Percentiles rank a stretch among this genome's conserved stretches.
phyloP scores from a whole-genome alignment of 2,113 vertebrate genomes.

The Phaethon lepturus region DNA sequence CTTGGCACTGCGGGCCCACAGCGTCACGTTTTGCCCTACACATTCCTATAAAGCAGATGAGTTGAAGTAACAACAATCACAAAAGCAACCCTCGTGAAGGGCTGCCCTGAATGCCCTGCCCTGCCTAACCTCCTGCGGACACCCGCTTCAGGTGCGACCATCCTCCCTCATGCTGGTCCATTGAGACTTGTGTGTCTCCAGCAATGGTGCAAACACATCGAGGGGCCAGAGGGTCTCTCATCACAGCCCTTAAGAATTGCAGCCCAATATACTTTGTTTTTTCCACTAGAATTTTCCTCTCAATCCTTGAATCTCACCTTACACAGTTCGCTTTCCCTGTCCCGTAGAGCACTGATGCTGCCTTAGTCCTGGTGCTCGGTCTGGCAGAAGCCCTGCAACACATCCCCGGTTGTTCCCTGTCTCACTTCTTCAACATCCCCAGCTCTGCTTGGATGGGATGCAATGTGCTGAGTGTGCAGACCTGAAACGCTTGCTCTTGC shows the following conservation, averaged over 20 bases:
- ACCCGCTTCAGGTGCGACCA: fast-evolving
- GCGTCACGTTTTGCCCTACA: not conserved
- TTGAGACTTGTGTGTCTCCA: fast-evolving
- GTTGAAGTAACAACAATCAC: not conserved
- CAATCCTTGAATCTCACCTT: not conserved
- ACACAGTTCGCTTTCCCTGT: not conserved
- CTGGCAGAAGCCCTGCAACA: not conserved
- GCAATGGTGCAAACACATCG: fast-evolving
- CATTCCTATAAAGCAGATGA: not conserved
- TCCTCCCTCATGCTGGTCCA: fast-evolving
- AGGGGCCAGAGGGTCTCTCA: not conserved
- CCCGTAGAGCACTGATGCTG: not conserved
- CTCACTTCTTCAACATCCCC: not conserved
- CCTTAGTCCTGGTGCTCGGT: not conserved
- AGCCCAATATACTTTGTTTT: not conserved
- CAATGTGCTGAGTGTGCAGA: conserved; percentile 58
- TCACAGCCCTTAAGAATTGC: not conserved
- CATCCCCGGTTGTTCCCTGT: not conserved
- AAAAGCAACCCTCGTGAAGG: not conserved
- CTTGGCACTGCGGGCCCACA: not conserved
- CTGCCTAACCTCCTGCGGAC: not conserved
- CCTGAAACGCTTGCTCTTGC: conserved; percentile 52
- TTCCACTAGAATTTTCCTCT: not conserved
- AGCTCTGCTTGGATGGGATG: not conserved
- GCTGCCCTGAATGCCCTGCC: not conserved